Base-by-base conservation (phyloP, 2,888 invertebrate genomes). In the Zhuqinia jingwanae region DNA sequence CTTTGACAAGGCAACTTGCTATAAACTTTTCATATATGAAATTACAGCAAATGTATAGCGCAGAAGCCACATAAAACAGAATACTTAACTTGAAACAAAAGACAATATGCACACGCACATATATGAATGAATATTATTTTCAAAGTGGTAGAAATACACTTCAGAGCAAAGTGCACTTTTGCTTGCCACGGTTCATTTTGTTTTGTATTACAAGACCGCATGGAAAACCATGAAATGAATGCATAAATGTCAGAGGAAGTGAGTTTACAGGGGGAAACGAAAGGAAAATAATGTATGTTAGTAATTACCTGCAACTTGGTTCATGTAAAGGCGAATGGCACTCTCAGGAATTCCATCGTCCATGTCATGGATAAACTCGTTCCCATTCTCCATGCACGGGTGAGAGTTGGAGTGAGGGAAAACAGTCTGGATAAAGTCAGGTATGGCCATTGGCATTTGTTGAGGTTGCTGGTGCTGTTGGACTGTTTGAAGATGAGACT, bases 291-390 rank as follows among this genome's bases (percentile, higher is more conserved):
- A 22, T 11, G 60, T 8, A 42, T 42, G 42, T 8, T 11, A 42
- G 42, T 5, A 42, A 60, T 80, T 83, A 90, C 90, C 90, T 88
- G 90, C 89, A 56, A 87, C 89, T 85, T 91, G 91, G 86, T 91
- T 91, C 90, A 91, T 89, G 81, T 90, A 91, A 22, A 91, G 89
- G 20, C 90, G 89, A 70, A 91, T 90, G n/a, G 90, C 77, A 85
- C 88, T 82, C 82, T 81, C 88, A 27, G 85, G 85, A 47, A 83
- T 83, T 50, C 80, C 82, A 27, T 27, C 83, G 53, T 86, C 79
- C 25, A 86, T 80, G 25, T 83, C 86, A 45, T 76, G 78, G 50
- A 82, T 22, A 58, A 53, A 82, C 63, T 85, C 85, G 25, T 65
- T 68, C 20, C 70, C 80, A 56, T 50, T 50, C 45, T 85, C 81